Percentiles rank a stretch among this genome's conserved stretches.
phyloP scores from a whole-genome alignment of 2,797 vertebrate species.

The Hipposideros larvatus region DNA sequence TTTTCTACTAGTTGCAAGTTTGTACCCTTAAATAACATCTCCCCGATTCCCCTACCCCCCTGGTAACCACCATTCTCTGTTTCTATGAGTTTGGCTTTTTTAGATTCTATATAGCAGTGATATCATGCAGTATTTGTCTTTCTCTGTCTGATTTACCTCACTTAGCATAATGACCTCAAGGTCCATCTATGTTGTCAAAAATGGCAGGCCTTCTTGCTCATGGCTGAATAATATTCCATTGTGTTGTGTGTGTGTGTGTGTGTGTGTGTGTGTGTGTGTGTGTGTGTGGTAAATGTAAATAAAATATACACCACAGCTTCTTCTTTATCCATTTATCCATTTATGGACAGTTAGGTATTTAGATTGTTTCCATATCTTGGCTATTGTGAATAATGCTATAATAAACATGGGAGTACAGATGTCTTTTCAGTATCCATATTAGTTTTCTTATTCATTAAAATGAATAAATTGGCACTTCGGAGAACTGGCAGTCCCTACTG shows the following conservation, averaged over 20 bases:
- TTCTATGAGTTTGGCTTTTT: not conserved
- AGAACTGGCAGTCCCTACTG: not conserved
- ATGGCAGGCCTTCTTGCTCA: not conserved
- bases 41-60: not conserved
- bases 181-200: not conserved
- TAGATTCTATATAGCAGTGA: not conserved
- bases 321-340: not conserved
- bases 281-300: not conserved
- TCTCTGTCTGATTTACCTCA: not conserved
- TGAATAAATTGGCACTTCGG: not conserved
- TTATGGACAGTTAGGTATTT: not conserved
- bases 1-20: not conserved
- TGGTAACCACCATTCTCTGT: not conserved
- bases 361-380: not conserved
- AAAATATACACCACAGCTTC: not conserved
- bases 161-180: not conserved
- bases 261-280: not conserved
- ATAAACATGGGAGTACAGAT: not conserved
- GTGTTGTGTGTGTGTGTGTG: not conserved
- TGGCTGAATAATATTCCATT: not conserved
- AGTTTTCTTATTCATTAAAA: slow-evolving; percentile 11
- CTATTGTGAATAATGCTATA: not conserved
- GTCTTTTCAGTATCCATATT: not conserved
- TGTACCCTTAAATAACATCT: not conserved
- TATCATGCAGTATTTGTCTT: not conserved